These are phyloP conservation scores for Haemorhous mexicanus DNA, from an alignment of 2,113 vertebrate genomes.

Conservation along the genomic window DNA sequence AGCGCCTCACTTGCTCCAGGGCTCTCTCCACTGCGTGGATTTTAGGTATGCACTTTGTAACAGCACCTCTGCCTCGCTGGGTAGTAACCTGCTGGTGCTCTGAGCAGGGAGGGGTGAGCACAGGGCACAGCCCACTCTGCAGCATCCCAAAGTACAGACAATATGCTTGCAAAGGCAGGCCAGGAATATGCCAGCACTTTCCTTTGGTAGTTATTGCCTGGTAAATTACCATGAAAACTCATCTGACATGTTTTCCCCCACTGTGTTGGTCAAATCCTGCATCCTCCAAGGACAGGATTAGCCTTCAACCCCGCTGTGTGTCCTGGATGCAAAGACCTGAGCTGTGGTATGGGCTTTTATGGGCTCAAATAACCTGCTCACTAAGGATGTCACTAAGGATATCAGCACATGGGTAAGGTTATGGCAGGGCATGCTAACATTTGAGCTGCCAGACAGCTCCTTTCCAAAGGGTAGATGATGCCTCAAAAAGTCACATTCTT, in stretches of 20 bases:
- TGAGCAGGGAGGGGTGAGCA: neutral
- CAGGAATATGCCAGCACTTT: neutral
- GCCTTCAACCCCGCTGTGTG: neutral
- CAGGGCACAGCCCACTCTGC: neutral
- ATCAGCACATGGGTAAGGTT: neutral
- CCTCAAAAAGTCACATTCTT: neutral
- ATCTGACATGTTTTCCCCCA: neutral
- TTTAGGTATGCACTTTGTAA: neutral
- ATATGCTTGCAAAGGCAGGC: neutral
- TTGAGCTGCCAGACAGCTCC: neutral
- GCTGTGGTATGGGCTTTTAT: neutral
- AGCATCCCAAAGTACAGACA: accelerated
- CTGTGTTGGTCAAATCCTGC: neutral
- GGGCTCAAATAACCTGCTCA: neutral
- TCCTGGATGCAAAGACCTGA: neutral
- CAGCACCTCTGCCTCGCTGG: neutral
- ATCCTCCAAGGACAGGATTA: neutral
- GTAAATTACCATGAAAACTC: neutral
- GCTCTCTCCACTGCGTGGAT: neutral
- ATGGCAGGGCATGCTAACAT: neutral
- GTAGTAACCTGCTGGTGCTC: neutral
- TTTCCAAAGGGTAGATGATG: neutral
- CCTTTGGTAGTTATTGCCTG: neutral
- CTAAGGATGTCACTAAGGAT: neutral
- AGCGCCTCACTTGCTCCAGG: neutral